A percentile compares a stretch with the other conserved stretches of the same genome.
Conservation (phyloP, 2,888 invertebrate species). For the Nematopogon swammerdamellus region DNA sequence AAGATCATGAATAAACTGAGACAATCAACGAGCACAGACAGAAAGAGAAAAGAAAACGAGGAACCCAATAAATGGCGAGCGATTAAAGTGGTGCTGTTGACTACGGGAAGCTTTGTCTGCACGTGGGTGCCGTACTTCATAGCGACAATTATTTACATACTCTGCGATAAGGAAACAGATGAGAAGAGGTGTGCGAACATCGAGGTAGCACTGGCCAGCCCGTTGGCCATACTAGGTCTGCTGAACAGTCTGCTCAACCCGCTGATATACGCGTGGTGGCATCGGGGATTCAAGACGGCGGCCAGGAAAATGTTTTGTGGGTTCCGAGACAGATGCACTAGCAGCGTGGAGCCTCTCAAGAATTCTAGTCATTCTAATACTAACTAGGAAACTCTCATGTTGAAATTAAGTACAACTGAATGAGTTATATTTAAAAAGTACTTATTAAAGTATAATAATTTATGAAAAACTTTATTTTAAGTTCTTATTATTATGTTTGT, state of each 20-base stretch:
- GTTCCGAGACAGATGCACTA: background rate
- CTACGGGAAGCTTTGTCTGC: slow-evolving; percentile 57
- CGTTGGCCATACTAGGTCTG: slow-evolving; percentile 56
- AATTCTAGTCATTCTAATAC: too few species aligned
- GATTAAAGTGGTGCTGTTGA: slow-evolving; percentile 59
- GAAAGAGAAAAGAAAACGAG: slow-evolving; percentile 18
- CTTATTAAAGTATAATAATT: too few species aligned
- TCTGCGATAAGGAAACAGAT: slow-evolving; percentile 43
- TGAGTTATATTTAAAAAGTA: too few species aligned
- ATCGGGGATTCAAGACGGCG: slow-evolving; percentile 47
- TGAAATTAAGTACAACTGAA: too few species aligned
- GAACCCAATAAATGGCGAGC: slow-evolving; percentile 58
- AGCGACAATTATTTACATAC: slow-evolving; percentile 50
- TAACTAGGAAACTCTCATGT: too few species aligned
- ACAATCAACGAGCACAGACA: slow-evolving; percentile 9
- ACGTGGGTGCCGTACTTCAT: slow-evolving; percentile 65
- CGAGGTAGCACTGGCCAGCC: slow-evolving; percentile 51
- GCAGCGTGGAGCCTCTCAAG: too few species aligned
- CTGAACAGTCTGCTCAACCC: slow-evolving; percentile 49
- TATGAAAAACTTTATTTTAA: too few species aligned
- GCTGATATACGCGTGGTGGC: slow-evolving; percentile 55
- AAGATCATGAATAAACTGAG: slow-evolving; percentile 1
- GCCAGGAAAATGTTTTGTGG: slow-evolving; percentile 28
- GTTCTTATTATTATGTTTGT: too few species aligned
- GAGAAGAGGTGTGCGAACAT: slow-evolving; percentile 45